phyloP scores from a whole-genome alignment of 2,888 invertebrate genomes.

The Tupiocoris notatus region DNA sequence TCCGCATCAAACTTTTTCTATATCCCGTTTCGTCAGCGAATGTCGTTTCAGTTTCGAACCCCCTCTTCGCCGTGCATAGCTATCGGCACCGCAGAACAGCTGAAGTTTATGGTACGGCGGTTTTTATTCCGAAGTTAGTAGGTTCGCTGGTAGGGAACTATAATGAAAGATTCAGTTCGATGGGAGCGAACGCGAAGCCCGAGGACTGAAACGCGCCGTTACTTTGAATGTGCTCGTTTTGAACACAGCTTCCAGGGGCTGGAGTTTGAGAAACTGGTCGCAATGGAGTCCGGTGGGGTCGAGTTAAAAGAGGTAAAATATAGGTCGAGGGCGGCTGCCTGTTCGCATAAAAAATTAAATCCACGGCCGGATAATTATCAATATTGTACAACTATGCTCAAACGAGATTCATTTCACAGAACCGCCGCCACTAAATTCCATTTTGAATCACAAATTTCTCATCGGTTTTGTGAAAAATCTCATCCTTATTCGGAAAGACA shows the following conservation, averaged over 20 bases:
- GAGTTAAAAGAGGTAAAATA: neutral
- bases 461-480: too few species aligned
- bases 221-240: neutral
- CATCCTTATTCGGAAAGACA: too few species aligned
- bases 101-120: neutral
- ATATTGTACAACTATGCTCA: neutral
- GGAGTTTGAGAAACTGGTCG: neutral
- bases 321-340: neutral
- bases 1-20: neutral
- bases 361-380: neutral
- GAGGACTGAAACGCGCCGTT: neutral
- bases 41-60: too few species aligned
- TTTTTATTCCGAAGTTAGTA: neutral
- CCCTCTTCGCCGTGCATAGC: too few species aligned
- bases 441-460: too few species aligned
- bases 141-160: conserved; percentile 13
- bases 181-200: neutral
- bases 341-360: too few species aligned
- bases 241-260: neutral
- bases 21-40: neutral
- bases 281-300: neutral
- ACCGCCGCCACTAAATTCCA: neutral
- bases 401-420: neutral
- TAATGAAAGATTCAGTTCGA: conserved; percentile 19
- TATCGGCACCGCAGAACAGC: neutral